phyloP scores from a whole-genome alignment of 2,797 vertebrate species.

The Chaenodraco wilsoni region DNA sequence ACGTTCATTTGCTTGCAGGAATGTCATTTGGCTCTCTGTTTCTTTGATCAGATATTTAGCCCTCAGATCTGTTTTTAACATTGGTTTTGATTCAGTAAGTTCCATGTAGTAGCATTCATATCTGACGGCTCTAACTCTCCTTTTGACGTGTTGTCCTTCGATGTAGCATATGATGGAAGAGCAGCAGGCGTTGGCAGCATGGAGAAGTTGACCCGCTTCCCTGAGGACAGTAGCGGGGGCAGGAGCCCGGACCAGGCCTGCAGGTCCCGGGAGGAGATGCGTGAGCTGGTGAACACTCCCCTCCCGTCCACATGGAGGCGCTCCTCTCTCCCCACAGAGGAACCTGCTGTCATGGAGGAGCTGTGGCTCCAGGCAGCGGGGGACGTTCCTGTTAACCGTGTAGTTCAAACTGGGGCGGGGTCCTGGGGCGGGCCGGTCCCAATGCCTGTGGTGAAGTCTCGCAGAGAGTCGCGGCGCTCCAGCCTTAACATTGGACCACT shows the following conservation, averaged over 20 bases:
- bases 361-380: slow-evolving; percentile 70
- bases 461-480: slow-evolving; percentile 86
- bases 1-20: too few species aligned
- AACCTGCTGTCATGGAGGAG: slow-evolving; percentile 84
- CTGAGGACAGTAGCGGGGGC: slow-evolving; percentile 38
- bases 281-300: slow-evolving; percentile 89
- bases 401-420: slow-evolving; percentile 70
- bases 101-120: background rate
- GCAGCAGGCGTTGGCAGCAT: slow-evolving; percentile 37
- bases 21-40: too few species aligned
- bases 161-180: slow-evolving; percentile 62
- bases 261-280: slow-evolving; percentile 83
- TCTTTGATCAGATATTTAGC: background rate
- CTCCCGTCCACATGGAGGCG: slow-evolving; percentile 93
- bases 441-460: slow-evolving; percentile 80
- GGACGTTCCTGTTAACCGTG: slow-evolving; percentile 72
- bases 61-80: background rate
- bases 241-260: slow-evolving; percentile 36
- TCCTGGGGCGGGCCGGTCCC: slow-evolving; percentile 69
- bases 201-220: slow-evolving; percentile 73
- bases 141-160: slow-evolving; percentile 42
- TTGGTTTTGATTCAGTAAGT: slow-evolving; percentile 1
- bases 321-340: slow-evolving; percentile 89
- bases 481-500: slow-evolving; percentile 82
- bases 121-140: slow-evolving; percentile 1